Conservation (phyloP, 2,797 vertebrate genomes). For the Echeneis naucrates region DNA sequence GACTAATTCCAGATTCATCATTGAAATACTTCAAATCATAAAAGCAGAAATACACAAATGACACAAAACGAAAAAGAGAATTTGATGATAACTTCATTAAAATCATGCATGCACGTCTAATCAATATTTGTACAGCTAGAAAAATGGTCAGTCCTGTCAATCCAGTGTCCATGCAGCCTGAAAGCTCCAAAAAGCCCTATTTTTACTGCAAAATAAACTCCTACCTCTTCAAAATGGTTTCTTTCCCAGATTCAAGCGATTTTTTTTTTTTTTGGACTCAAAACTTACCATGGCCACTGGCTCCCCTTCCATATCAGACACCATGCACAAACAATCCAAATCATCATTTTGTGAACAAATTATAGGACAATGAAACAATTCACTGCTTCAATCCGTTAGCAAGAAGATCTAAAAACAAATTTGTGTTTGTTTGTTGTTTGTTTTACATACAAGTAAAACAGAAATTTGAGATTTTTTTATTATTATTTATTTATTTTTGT, state of each 20-base stretch:
- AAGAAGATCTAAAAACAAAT: not conserved
- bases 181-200: constrained; percentile 19
- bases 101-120: constrained; percentile 55
- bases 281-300: constrained; percentile 81
- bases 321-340: constrained; percentile 73
- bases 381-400: not conserved
- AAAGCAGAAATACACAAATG: not conserved
- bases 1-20: constrained; percentile 9
- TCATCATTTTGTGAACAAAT: constrained; percentile 77
- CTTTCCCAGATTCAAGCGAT: constrained; percentile 69
- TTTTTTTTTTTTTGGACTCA: constrained; percentile 76
- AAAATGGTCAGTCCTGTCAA: constrained; percentile 17
- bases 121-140: constrained; percentile 22
- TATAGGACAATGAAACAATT: constrained; percentile 31
- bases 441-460: constrained; percentile 2
- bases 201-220: constrained; percentile 64
- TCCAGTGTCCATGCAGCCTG: constrained; percentile 40
- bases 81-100: constrained; percentile 7
- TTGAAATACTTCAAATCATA: not conserved
- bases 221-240: constrained; percentile 82
- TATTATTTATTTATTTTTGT: not conserved
- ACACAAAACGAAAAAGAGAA: not conserved
- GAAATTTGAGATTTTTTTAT: too few relatives aligned
- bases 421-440: constrained; percentile 8
- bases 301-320: constrained; percentile 75